These are phyloP conservation scores for Acanthochromis polyacanthus DNA, from an alignment of 2,113 vertebrate genomes.

Conservation along the genomic window DNA sequence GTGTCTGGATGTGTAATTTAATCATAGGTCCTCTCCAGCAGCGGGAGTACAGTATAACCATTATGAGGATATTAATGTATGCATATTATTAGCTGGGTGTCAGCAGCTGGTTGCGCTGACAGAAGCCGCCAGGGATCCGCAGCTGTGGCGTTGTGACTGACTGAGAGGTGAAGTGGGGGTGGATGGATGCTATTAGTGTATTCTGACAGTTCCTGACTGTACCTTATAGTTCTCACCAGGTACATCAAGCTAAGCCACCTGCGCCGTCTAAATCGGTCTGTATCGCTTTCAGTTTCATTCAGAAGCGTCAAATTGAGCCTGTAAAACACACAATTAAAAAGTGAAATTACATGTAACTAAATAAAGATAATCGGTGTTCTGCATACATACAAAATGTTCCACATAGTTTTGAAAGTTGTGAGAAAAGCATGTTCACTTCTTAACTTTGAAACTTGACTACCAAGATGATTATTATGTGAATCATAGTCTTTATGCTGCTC, in stretches of 20 bases:
- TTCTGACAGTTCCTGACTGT: conserved; percentile 29
- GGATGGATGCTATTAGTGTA: conserved; percentile 35
- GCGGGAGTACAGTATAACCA: conserved; percentile 43
- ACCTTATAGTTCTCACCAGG: conserved; percentile 13
- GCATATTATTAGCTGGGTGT: conserved; percentile 67
- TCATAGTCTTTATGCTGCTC: not conserved
- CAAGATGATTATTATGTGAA: not conserved
- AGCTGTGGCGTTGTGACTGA: conserved; percentile 32
- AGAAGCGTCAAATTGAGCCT: not conserved
- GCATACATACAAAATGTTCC: not conserved
- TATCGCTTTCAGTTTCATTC: conserved; percentile 9
- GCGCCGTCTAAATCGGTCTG: not conserved
- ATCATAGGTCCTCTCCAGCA: conserved; percentile 65
- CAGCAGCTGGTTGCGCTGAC: conserved; percentile 56
- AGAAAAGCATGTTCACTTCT: not conserved
- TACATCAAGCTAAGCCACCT: conserved; percentile 31
- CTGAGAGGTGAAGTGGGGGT: conserved; percentile 53
- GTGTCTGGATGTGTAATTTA: conserved; percentile 73
- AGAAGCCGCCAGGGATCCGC: conserved; percentile 41
- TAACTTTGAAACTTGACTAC: conserved; percentile 3
- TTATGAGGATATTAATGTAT: conserved; percentile 72
- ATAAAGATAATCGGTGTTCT: not conserved
- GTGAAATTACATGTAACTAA: not conserved
- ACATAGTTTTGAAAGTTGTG: not conserved
- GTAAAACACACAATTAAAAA: not conserved